phyloP scores from a whole-genome alignment of 1,140 invertebrate species.

The Leucophenga varia region DNA sequence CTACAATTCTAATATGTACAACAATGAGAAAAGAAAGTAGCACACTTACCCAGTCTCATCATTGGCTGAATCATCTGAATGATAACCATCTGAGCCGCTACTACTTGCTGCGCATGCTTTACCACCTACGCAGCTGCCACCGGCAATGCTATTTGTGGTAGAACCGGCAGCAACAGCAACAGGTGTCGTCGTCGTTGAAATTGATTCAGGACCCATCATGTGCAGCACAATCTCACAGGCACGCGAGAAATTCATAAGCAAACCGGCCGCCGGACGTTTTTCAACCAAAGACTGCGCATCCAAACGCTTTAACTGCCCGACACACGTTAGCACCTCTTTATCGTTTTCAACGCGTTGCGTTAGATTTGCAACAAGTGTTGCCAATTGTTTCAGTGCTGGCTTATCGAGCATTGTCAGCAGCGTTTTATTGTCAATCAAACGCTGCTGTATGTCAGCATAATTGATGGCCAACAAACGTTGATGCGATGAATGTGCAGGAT shows the following conservation, averaged over 20 bases:
- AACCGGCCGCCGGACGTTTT: conserved; percentile 69
- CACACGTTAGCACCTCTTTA: conserved; percentile 68
- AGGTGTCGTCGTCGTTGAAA: too few relatives aligned
- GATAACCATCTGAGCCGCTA: conserved; percentile 71
- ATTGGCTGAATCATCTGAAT: conserved; percentile 76
- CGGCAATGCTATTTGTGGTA: conserved; percentile 28
- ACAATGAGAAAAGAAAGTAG: not conserved
- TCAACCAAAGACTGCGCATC: conserved; percentile 61
- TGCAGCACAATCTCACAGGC: conserved; percentile 78
- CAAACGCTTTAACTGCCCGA: conserved; percentile 64
- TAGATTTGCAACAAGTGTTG: conserved; percentile 61
- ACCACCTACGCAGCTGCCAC: conserved; percentile 63
- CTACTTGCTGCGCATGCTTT: too few relatives aligned
- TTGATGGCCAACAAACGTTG: conserved; percentile 82
- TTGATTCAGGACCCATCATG: conserved; percentile 69
- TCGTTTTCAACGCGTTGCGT: conserved; percentile 68
- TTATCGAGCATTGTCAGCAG: conserved; percentile 83
- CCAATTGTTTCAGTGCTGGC: conserved; percentile 62
- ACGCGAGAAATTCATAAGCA: conserved; percentile 81
- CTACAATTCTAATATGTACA: conserved; percentile 1
- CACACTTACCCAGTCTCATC: conserved; percentile 62
- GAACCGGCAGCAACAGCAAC: conserved; percentile 19
- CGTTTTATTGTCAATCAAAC: conserved; percentile 90
- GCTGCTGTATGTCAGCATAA: conserved; percentile 78
- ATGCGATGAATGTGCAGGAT: conserved; percentile 84